A percentile compares a stretch with the other conserved stretches of the same genome.
Conservation (phyloP, 2,888 invertebrate genomes). For the Augiades crinisus region DNA sequence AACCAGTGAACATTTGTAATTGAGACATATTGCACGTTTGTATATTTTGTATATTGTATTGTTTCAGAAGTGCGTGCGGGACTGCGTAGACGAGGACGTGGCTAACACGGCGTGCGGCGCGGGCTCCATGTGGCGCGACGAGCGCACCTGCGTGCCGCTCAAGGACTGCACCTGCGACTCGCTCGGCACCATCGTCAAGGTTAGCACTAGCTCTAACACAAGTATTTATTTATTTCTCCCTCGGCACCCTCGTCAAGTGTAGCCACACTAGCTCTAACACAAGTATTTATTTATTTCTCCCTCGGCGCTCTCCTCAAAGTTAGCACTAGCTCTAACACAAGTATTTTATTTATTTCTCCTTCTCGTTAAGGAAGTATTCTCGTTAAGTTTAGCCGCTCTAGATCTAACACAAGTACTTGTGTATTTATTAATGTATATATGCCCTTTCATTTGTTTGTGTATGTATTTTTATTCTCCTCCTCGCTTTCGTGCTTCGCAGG, state of each 20-base stretch:
- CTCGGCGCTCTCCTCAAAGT: conserved; percentile 85
- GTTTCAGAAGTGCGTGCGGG: conserved; percentile 61
- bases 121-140: conserved; percentile 86
- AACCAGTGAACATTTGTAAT: no score
- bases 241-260: conserved; percentile 85
- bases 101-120: conserved; percentile 72
- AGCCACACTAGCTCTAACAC: conserved; percentile 3
- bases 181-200: conserved; percentile 84
- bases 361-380: conserved; percentile 84
- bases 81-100: conserved; percentile 50
- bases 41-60: no score
- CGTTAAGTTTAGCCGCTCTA: conserved; percentile 83
- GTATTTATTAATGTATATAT: no score
- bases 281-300: no score
- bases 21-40: no score
- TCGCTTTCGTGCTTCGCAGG: no score
- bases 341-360: no score
- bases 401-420: background rate
- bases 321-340: conserved; percentile 19
- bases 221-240: no score
- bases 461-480: no score
- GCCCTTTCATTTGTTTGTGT: no score
- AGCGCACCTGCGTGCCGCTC: conserved; percentile 85
- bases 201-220: conserved; percentile 42
- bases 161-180: conserved; percentile 90